phyloP scores from a whole-genome alignment of 2,797 vertebrate species.

The Rhodeus uyekii region DNA sequence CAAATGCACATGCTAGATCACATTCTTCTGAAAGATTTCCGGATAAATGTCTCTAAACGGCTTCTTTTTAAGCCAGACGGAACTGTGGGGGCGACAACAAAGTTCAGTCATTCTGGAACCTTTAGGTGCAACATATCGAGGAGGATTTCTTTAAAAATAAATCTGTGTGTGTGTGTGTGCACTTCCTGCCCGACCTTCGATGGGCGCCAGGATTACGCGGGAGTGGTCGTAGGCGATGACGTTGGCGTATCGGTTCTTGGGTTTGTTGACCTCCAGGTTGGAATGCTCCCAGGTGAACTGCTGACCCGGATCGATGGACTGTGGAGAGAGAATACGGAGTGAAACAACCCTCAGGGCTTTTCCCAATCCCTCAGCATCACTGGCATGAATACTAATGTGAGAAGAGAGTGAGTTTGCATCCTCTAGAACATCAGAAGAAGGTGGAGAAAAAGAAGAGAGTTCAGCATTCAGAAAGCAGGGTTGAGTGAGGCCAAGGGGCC shows the following conservation, averaged over 20 bases:
- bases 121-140: not conserved
- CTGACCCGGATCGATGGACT: conserved; percentile 98
- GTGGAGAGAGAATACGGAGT: conserved; percentile 41
- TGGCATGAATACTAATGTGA: conserved; percentile 19
- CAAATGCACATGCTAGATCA: not conserved
- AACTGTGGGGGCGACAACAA: conserved; percentile 12
- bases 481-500: not conserved
- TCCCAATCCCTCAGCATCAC: conserved; percentile 13
- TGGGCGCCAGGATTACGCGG: conserved; percentile 91
- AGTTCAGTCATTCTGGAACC: conserved; percentile 17
- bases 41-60: conserved; percentile 5
- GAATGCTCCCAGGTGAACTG: conserved; percentile 99
- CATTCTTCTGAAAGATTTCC: not conserved
- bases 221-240: conserved; percentile 99
- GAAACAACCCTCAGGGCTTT: conserved; percentile 34
- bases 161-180: not conserved
- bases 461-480: not conserved
- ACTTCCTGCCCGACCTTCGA: conserved; percentile 83
- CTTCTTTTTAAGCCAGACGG: not conserved
- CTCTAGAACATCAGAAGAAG: not conserved
- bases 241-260: conserved; percentile 97
- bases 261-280: conserved; percentile 98
- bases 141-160: not conserved
- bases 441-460: conserved; percentile 10
- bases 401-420: not conserved